Percentiles rank a stretch among this genome's conserved stretches.
phyloP scores from a whole-genome alignment of 2,797 vertebrate species.

The Hafferia zeledoni region DNA sequence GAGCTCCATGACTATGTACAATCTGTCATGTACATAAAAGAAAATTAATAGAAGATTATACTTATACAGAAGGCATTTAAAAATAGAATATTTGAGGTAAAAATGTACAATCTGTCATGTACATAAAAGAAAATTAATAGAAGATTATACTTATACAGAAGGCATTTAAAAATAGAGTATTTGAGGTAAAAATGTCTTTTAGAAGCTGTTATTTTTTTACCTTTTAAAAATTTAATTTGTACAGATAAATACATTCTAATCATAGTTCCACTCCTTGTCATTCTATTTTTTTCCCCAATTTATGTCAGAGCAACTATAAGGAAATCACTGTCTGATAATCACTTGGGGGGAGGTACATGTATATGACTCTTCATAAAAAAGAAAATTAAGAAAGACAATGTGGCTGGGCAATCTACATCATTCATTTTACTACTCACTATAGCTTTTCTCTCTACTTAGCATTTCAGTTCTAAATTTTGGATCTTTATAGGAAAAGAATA shows the following conservation, averaged over 20 bases:
- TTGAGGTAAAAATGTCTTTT: background rate
- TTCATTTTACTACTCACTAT: background rate
- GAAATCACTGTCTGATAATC: background rate
- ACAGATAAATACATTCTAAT: background rate
- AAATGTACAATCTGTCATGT: background rate
- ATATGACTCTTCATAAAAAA: background rate
- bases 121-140: no score
- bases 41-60: background rate
- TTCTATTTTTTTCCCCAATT: background rate
- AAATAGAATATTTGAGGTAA: background rate
- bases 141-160: no score
- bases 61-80: background rate
- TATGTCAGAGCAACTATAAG: background rate
- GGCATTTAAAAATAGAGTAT: no score
- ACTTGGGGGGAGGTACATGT: background rate
- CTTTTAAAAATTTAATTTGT: background rate
- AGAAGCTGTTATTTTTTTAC: background rate
- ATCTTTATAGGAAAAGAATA: background rate
- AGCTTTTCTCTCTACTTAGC: background rate
- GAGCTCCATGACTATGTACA: conserved; percentile 93
- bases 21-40: conserved; percentile 79
- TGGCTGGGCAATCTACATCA: background rate
- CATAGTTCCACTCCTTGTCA: background rate
- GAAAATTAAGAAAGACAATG: background rate
- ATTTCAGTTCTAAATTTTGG: background rate